Conservation (phyloP, 2,113 vertebrate species). For the Sceloporus undulatus region DNA sequence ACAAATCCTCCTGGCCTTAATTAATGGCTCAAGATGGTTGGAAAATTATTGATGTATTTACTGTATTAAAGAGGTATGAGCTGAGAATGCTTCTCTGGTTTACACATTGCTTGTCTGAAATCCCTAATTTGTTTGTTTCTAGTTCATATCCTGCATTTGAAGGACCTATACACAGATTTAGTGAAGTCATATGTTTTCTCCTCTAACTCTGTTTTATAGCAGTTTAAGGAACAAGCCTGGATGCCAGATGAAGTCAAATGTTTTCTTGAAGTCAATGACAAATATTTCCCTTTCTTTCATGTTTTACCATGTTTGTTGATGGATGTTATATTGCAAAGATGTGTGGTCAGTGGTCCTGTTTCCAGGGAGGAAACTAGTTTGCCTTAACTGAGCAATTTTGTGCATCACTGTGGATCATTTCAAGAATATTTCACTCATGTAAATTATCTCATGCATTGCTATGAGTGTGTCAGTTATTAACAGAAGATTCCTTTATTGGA, state of each 20-base stretch:
- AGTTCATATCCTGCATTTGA: background rate
- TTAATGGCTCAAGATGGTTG: background rate
- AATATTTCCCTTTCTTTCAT: conserved; percentile 31
- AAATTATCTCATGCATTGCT: background rate
- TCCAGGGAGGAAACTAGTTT: conserved; percentile 8
- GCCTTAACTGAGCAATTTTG: background rate
- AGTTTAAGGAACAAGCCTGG: conserved; percentile 1
- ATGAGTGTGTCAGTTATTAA: background rate
- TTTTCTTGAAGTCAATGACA: conserved; percentile 22
- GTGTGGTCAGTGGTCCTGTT: conserved; percentile 8
- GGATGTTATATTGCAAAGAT: conserved; percentile 6
- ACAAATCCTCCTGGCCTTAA: background rate
- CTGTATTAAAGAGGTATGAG: background rate
- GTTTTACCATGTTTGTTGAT: conserved; percentile 15
- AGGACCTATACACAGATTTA: conserved; percentile 13
- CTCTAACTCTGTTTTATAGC: conserved; percentile 17
- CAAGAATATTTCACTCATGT: background rate
- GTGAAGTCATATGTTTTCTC: conserved; percentile 27
- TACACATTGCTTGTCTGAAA: conserved; percentile 6
- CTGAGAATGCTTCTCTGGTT: conserved; percentile 2
- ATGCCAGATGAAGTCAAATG: conserved; percentile 29
- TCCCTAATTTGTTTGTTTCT: background rate
- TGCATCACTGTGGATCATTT: conserved; percentile 2
- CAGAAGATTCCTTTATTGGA: background rate
- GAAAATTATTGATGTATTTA: background rate